Evolutionary conservation across 2,888 invertebrate genomes (phyloP), one percentile per base, ranked within the genome.

Genomic region (Salpingus planirostris): DNA sequence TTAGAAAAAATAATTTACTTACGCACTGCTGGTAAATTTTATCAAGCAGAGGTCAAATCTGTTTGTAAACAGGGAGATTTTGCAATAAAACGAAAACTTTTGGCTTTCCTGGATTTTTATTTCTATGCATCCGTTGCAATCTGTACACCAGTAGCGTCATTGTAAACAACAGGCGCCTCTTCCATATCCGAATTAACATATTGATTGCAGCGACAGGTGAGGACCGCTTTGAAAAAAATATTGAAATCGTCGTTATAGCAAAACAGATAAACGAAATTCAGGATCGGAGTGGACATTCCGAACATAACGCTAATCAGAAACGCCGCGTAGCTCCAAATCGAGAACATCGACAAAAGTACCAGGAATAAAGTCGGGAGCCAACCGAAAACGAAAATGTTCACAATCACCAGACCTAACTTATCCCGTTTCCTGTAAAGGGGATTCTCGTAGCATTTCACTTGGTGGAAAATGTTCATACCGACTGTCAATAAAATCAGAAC

Each of bases 161-260:
- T 29, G 11, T 29, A 33, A 13, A 5, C 10, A 11, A 33, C 33
- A 18, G 18, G 6, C n/a, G 11, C 8, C 10, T 24, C 15, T 12
- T 29, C 29, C 8, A 33, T 21, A 18, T n/a, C 13, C 8, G 5
- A 5, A 10, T 33, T 33, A 10, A 10, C 7, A 12, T 40, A 40
- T 5, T 31, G 24, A 6, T 30, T 36, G 15, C 38, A 35, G 18
- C 23, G 21, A 25, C 39, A 44, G 6, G 13, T 31, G 23, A 44
- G 32, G 3, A 37, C 18, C 24, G 32, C 27, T 12, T 21, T 30
- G 8, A 42, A 13, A 13, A 36, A 42, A n/a, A 29, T 27, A 10
- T 37, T 33, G 18, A 30, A 44, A 12, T 37, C 29, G 15, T 29
- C 31, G 11, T 44, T 39, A 13, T 15, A 33, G 8, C 13, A 15